A percentile compares a stretch with the other conserved stretches of the same genome.
Conservation (phyloP, 2,797 vertebrate genomes). For the Squalus acanthias region DNA sequence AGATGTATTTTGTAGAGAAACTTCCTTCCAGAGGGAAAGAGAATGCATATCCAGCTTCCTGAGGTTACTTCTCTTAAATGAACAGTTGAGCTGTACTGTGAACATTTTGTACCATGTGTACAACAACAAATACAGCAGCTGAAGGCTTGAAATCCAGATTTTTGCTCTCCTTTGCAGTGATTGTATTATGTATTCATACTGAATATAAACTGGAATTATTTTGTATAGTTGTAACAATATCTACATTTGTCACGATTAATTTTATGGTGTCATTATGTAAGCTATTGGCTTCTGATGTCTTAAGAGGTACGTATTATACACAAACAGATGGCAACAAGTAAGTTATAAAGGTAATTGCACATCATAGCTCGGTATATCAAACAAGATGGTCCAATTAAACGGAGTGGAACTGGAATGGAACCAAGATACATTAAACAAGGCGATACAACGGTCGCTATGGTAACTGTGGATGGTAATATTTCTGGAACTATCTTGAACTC, state of each 20-base stretch:
- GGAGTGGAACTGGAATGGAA: too few species aligned
- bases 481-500: background rate
- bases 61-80: background rate
- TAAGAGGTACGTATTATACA: background rate
- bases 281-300: background rate
- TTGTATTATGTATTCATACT: background rate
- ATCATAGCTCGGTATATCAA: background rate
- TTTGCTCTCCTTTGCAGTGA: constrained; percentile 29
- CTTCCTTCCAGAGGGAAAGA: constrained; percentile 6
- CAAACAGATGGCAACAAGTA: too few species aligned
- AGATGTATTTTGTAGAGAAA: constrained; percentile 21
- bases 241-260: constrained; percentile 15
- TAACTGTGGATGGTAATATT: background rate
- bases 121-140: constrained; percentile 11
- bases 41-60: background rate
- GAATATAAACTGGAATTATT: constrained; percentile 26
- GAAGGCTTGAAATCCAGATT: constrained; percentile 18
- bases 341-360: background rate
- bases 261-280: background rate
- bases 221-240: constrained; percentile 16
- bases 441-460: too few species aligned
- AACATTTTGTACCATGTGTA: constrained; percentile 12
- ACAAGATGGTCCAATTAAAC: too few species aligned
- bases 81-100: constrained; percentile 1
- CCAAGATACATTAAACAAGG: too few species aligned